Evolutionary conservation across 2,888 invertebrate species (phyloP), one percentile per base, ranked within the genome.

Genomic region (Pseudoips prasinana): DNA sequence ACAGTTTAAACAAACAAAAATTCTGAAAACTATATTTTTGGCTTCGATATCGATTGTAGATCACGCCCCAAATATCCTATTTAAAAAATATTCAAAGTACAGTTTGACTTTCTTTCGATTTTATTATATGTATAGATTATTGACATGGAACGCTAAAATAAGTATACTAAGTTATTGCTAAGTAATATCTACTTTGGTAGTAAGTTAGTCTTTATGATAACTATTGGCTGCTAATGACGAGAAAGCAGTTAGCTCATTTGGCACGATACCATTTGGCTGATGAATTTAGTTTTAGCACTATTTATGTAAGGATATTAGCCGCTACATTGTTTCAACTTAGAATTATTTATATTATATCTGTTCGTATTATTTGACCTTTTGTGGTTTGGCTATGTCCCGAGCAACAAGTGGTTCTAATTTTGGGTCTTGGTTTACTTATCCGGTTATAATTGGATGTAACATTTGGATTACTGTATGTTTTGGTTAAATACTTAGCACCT

Each of bases 381-480:
- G 58, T 58, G 60, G 56, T 14, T 51, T 29, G 42, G 38, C 32
- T 41, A 46, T 45, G 48, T 56, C 41, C 47, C 38, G 22, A 40
- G 61, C 68, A 65, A 67, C 68, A 67, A 63, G 68, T 67, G 64
- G 60, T 52, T 39, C 35, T n/a, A 56, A 49, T 55, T 58, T 60
- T 58, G 57, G 55, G 59, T 56, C 39, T 37, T 39, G 61, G 39
- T 62, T 49, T 54, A 23, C 11, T 36, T 47, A 23, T 7, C 28
- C 25, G 38, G 39, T 39, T 37, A 39, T 35, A 36, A 46, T 14
- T 40, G 29, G 42, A 26, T 29, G 9, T 26, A 29, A 10, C 10
- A 22, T 30, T 10, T 20, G 22, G 10, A 45, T 32, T 29, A 27
- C 25, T 6, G 1, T 22, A 22, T 25, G 7, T 23, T 3, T 22